Percentiles rank a stretch among this genome's conserved stretches.
Conservation (phyloP, 2,797 vertebrate species). For the Enteromius fasciolatus region DNA sequence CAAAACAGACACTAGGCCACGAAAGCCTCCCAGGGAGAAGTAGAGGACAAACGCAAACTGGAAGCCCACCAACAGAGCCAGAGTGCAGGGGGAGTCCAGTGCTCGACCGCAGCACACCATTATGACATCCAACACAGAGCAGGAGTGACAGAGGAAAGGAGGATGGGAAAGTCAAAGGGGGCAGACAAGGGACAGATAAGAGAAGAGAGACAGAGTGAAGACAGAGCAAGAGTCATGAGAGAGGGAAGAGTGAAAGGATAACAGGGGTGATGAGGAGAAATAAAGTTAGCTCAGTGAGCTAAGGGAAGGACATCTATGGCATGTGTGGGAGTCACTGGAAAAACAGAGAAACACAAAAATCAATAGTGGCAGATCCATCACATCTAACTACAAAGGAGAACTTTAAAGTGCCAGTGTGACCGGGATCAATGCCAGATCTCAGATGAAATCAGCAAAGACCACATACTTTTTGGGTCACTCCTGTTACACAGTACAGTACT, state of each 20-base stretch:
- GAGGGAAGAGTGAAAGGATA: constrained; percentile 14
- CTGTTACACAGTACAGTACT: background rate
- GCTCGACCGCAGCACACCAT: constrained; percentile 80
- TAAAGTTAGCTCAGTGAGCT: constrained; percentile 54
- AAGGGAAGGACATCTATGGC: constrained; percentile 62
- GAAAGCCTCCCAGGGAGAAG: constrained; percentile 93
- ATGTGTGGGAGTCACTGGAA: constrained; percentile 58
- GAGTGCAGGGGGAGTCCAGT: constrained; percentile 86
- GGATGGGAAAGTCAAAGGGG: constrained; percentile 29
- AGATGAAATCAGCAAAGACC: constrained; percentile 4
- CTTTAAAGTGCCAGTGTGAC: constrained; percentile 8
- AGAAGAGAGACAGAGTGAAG: constrained; percentile 1
- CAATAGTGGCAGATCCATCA: constrained; percentile 38
- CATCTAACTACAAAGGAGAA: constrained; percentile 16
- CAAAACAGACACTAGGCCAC: constrained; percentile 87
- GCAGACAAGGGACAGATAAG: background rate
- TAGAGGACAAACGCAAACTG: constrained; percentile 98
- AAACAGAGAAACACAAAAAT: constrained; percentile 57
- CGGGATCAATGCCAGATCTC: background rate
- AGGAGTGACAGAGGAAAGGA: constrained; percentile 5
- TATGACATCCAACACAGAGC: constrained; percentile 46
- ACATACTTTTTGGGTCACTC: background rate
- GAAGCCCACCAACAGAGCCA: constrained; percentile 91
- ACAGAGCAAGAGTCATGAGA: constrained; percentile 6
- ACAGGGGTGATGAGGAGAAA: background rate